These are phyloP conservation scores for Phyllostomus hastatus DNA, from an alignment of 2,113 vertebrate genomes.

Conservation along the genomic window DNA sequence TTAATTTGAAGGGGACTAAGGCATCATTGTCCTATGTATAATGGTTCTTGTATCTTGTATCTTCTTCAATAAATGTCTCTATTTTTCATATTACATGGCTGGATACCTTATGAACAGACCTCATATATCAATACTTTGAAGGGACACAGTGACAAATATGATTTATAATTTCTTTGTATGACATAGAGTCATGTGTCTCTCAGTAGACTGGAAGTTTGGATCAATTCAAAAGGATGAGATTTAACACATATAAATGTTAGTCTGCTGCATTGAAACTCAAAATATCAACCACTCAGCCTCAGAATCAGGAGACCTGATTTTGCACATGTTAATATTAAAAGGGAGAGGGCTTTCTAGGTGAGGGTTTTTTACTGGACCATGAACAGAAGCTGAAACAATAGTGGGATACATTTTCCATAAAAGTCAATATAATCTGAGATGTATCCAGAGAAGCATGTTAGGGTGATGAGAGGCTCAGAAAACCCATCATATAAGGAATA, in stretches of 20 bases:
- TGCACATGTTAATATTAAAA: not conserved
- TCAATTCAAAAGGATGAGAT: conserved; percentile 20
- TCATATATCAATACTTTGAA: not conserved
- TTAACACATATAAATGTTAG: not conserved
- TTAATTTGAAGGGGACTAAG: no score
- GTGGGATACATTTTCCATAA: not conserved
- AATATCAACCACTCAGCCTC: not conserved
- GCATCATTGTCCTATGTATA: no score
- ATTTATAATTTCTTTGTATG: not conserved
- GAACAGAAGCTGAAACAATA: not conserved
- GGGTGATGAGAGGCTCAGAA: not conserved
- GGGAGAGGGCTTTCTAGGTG: not conserved
- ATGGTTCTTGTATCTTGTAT: no score
- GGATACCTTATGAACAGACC: no score
- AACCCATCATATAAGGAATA: not conserved
- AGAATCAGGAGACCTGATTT: not conserved
- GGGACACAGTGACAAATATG: not conserved
- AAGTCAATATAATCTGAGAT: not conserved
- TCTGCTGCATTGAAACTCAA: not conserved
- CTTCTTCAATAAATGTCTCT: no score
- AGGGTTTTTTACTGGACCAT: not conserved
- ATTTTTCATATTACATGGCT: no score
- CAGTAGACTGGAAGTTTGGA: not conserved
- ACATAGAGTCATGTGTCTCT: not conserved
- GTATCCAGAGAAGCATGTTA: not conserved